Evolutionary conservation across 2,888 invertebrate species (phyloP).

Genomic region (Amphiduros pacificus): DNA sequence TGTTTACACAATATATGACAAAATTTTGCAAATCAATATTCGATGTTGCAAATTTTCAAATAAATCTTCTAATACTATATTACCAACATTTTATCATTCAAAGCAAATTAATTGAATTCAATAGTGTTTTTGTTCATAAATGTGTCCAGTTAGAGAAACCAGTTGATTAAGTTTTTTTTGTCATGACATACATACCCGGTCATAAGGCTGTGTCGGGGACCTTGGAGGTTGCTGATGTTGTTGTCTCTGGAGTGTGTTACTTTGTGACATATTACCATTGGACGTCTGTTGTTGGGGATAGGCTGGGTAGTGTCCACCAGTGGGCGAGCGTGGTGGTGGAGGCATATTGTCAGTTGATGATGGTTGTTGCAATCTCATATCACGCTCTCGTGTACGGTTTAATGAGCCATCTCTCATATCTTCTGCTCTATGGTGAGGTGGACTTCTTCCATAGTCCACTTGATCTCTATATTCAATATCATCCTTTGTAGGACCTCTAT

Average conservation of each 20-base stretch:
- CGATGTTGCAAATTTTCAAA: no score
- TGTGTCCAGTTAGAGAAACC: no score
- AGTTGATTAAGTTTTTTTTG: background rate
- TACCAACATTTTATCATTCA: no score
- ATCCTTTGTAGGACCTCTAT: slow-evolving; percentile 19
- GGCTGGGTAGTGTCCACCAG: slow-evolving; percentile 20
- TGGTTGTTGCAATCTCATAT: background rate
- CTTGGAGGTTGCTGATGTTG: slow-evolving; percentile 2
- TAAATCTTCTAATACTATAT: no score
- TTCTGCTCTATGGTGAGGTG: slow-evolving; percentile 7
- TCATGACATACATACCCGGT: slow-evolving; percentile 19
- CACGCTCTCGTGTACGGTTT: background rate
- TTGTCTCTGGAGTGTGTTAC: background rate
- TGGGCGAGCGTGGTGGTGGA: slow-evolving; percentile 18
- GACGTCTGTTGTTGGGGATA: slow-evolving; percentile 9
- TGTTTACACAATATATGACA: no score
- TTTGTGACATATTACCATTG: slow-evolving; percentile 5
- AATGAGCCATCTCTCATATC: slow-evolving; percentile 1
- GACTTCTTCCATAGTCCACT: slow-evolving; percentile 21
- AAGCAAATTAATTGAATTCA: no score
- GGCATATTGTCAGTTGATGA: slow-evolving; percentile 7
- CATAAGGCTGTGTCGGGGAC: slow-evolving; percentile 12
- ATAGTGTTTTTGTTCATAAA: no score
- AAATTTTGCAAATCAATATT: no score
- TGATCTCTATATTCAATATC: slow-evolving; percentile 23